Percentiles rank a stretch among this genome's conserved stretches.
Evolutionary conservation across 2,888 invertebrate genomes (phyloP).

Genomic region (Spilosoma lubricipeda): DNA sequence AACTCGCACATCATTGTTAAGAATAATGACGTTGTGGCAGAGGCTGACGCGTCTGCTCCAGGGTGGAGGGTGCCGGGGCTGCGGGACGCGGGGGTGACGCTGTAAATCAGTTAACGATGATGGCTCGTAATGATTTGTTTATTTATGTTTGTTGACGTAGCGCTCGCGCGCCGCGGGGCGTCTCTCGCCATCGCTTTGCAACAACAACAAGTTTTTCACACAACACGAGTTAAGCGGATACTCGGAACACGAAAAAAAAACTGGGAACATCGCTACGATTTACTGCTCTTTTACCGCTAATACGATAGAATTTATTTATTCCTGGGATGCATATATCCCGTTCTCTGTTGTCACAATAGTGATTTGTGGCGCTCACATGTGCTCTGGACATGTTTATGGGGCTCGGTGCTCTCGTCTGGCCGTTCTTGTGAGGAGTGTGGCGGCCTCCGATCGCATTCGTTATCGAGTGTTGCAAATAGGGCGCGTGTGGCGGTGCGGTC

Average conservation of each 20-base stretch:
- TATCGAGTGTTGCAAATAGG: constrained; percentile 10
- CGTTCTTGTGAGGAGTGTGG: background rate
- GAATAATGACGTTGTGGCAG: constrained; percentile 3
- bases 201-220: constrained; percentile 61
- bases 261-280: constrained; percentile 45
- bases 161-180: constrained; percentile 52
- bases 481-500: constrained; percentile 13
- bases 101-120: constrained; percentile 57
- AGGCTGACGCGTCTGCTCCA: background rate
- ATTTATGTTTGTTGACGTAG: constrained; percentile 43
- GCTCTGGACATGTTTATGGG: constrained; percentile 27
- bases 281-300: constrained; percentile 64
- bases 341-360: background rate
- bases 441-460: background rate
- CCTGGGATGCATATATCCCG: constrained; percentile 53
- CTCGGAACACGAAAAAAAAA: constrained; percentile 60
- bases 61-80: background rate
- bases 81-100: constrained; percentile 9
- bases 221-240: constrained; percentile 47
- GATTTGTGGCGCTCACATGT: constrained; percentile 44
- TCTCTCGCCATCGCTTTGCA: constrained; percentile 41
- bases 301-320: constrained; percentile 71
- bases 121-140: constrained; percentile 52
- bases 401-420: background rate
- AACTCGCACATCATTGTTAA: background rate